These are phyloP conservation scores for Aix galericulata DNA, from an alignment of 2,113 vertebrate species.

Conservation along the genomic window DNA sequence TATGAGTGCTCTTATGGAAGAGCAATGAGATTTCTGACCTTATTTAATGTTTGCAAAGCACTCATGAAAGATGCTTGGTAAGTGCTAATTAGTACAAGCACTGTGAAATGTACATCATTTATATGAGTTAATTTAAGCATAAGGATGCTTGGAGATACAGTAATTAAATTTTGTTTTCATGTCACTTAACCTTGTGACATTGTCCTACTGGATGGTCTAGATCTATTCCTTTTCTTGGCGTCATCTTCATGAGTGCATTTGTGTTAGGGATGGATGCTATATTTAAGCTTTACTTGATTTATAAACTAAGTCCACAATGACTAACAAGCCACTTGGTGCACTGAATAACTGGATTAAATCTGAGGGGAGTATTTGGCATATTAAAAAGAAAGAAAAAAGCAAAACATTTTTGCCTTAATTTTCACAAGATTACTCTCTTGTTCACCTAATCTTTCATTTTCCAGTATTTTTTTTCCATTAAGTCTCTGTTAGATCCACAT, in stretches of 20 bases:
- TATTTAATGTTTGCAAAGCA: constrained; percentile 10
- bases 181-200: neutral
- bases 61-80: constrained; percentile 2
- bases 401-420: neutral
- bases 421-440: neutral
- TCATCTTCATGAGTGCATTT: neutral
- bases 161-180: constrained; percentile 33
- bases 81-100: constrained; percentile 24
- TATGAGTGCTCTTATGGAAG: neutral
- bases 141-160: neutral
- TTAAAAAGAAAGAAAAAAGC: neutral
- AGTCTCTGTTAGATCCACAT: fast-evolving
- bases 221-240: neutral
- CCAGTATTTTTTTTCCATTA: neutral
- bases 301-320: neutral
- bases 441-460: constrained; percentile 11
- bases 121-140: neutral
- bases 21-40: neutral
- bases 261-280: neutral
- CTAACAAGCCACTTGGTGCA: neutral
- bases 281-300: constrained; percentile 8
- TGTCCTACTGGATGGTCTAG: neutral
- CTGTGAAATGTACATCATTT: neutral
- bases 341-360: neutral
- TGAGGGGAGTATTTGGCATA: neutral